Base-by-base conservation (phyloP, 37 sponge, comb jelly and placozoan species). In the Haliclona indistincta region DNA sequence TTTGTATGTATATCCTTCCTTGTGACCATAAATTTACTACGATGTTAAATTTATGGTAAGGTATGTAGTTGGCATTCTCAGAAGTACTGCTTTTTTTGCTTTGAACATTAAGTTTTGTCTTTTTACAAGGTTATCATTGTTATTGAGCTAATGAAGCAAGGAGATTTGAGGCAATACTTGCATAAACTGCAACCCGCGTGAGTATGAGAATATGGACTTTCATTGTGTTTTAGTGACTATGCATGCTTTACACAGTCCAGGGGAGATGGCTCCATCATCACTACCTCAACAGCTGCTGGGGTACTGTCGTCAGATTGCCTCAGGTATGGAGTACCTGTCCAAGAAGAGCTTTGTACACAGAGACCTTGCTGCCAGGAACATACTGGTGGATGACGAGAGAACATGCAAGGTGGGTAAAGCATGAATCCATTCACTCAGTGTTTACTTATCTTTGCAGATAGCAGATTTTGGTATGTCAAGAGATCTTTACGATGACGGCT, bases 291-390 rank as follows among this genome's bases (percentile, higher is more conserved):
- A n/a, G n/a, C 60, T 58, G 28, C 64, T 86, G 38, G 33, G 38
- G 1, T 87, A 81, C 77, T 69, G 77, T 45, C 73, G 77, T 32
- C 77, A 87, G 66, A 60, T 87, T 62, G 77, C 77, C 11, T 75
- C 41, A 43, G 88, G 88, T 5, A 87, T 87, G 88, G 75, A 81
- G 28, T 81, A 87, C 58, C 69, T 87, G 44, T 43, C 81, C 25
- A 70, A 76, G 70, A 87, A 70, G 28, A 64, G 33, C 20, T 87
- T 70, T 55, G 71, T 87, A 1, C 88, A 87, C 88, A 81, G 88
- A 58, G 88, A 87, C 66, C 68, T 87, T 40, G 88, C 88, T 28
- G 82, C 88, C 22, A 80, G 88, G 67, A 87, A 87, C 63, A 80
- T 87, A 15, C 65, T 87, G 17, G 55, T 87, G 23, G 75, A 81